Evolutionary conservation across 2,113 vertebrate genomes (phyloP).

Genomic region (Andinoacara biseriatus): DNA sequence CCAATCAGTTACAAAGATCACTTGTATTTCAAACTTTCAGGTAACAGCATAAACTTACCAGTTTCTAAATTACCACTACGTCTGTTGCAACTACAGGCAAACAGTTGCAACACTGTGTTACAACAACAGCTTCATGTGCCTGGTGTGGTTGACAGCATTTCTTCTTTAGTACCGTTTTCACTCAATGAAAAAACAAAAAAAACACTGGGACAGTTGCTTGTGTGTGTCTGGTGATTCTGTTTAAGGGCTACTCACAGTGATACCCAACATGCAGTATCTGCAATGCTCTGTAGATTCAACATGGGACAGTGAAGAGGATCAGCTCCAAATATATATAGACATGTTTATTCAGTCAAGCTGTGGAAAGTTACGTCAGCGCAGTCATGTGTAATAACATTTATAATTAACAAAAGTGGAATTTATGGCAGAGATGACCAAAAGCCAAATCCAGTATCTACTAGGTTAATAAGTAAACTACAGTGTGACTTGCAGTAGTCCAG

Average conservation of each 20-base stretch:
- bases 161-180: not conserved
- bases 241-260: not conserved
- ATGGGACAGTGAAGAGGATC: not conserved
- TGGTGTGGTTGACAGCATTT: not conserved
- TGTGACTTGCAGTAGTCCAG: not conserved
- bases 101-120: not conserved
- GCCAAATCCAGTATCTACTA: not conserved
- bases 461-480: slow-evolving; percentile 44
- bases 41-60: not conserved
- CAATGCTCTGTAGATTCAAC: not conserved
- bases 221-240: not conserved
- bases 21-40: not conserved
- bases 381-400: not conserved
- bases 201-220: not conserved
- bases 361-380: not conserved
- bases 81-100: not conserved
- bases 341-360: not conserved
- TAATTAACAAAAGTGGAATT: not conserved
- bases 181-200: not conserved
- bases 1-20: not conserved
- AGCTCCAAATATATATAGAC: not conserved
- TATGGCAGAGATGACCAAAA: slow-evolving; percentile 9
- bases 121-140: not conserved
- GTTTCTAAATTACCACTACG: not conserved
- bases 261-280: not conserved